Percentiles rank a stretch among this genome's conserved stretches.
These are phyloP conservation scores for Myathropa florea DNA, from an alignment of 2,888 invertebrate genomes.

Conservation along the genomic window DNA sequence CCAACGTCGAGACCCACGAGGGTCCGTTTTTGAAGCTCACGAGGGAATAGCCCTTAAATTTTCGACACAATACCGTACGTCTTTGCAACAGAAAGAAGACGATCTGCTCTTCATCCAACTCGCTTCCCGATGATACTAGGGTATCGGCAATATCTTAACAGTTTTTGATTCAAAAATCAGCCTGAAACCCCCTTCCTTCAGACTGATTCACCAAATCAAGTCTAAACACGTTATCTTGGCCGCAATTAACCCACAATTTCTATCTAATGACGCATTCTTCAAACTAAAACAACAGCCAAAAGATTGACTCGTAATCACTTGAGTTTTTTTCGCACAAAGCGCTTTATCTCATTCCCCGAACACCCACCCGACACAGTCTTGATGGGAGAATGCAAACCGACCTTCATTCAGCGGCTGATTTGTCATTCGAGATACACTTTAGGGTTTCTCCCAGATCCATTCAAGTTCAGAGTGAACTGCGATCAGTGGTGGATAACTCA, in stretches of 20 bases:
- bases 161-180: not conserved
- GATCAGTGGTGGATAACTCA: constrained; percentile 30
- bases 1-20: too few species aligned
- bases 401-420: not conserved
- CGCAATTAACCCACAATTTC: not conserved
- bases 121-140: too few species aligned
- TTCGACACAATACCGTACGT: too few species aligned
- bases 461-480: not conserved
- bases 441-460: not conserved
- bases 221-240: not conserved
- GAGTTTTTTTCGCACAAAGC: not conserved
- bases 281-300: not conserved
- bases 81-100: too few species aligned
- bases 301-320: not conserved
- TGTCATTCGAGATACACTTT: too few species aligned
- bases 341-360: not conserved
- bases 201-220: not conserved
- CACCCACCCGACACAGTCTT: not conserved
- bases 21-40: too few species aligned
- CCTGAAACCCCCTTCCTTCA: not conserved
- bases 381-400: not conserved
- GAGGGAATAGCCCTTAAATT: too few species aligned
- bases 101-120: too few species aligned
- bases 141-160: not conserved
- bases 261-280: not conserved